A percentile compares a stretch with the other conserved stretches of the same genome.
These are phyloP conservation scores for Asobara japonica DNA, from an alignment of 1,140 invertebrate species.

Conservation along the genomic window DNA sequence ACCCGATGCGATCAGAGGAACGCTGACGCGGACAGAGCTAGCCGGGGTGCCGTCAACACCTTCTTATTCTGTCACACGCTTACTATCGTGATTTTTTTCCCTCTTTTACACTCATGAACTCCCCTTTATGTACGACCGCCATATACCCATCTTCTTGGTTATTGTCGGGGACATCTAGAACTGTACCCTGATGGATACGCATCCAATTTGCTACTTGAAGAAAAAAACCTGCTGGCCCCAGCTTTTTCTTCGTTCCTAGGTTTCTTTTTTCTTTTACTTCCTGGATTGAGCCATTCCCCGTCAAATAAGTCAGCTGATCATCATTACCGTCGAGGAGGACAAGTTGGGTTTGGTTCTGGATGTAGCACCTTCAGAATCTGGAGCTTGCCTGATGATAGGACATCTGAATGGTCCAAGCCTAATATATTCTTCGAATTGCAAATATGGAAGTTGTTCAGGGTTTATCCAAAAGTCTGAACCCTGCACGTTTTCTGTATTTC, in stretches of 20 bases:
- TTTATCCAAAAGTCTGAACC: too few relatives aligned
- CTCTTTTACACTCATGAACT: conserved; percentile 10
- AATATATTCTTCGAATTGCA: too few relatives aligned
- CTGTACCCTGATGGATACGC: conserved; percentile 10
- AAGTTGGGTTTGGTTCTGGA: too few relatives aligned
- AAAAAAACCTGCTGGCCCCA: neutral
- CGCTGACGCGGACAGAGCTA: conserved; percentile 61
- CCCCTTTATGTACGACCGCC: conserved; percentile 3
- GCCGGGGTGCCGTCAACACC: conserved; percentile 63
- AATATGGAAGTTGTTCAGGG: too few relatives aligned
- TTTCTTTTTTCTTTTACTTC: too few relatives aligned
- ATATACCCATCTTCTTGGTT: conserved; percentile 7
- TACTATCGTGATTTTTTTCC: neutral
- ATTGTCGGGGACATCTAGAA: conserved; percentile 1
- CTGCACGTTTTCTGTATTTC: too few relatives aligned
- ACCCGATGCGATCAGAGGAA: conserved; percentile 61
- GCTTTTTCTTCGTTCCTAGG: neutral
- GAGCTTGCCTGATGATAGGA: too few relatives aligned
- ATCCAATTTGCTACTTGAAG: neutral
- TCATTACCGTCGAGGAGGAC: too few relatives aligned
- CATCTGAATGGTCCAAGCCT: too few relatives aligned
- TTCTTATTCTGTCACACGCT: conserved; percentile 37
- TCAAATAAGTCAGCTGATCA: too few relatives aligned
- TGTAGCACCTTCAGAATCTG: too few relatives aligned
- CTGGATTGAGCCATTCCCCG: too few relatives aligned